These are phyloP conservation scores for Pitangus sulphuratus DNA, from an alignment of 2,797 vertebrate species.

Conservation along the genomic window DNA sequence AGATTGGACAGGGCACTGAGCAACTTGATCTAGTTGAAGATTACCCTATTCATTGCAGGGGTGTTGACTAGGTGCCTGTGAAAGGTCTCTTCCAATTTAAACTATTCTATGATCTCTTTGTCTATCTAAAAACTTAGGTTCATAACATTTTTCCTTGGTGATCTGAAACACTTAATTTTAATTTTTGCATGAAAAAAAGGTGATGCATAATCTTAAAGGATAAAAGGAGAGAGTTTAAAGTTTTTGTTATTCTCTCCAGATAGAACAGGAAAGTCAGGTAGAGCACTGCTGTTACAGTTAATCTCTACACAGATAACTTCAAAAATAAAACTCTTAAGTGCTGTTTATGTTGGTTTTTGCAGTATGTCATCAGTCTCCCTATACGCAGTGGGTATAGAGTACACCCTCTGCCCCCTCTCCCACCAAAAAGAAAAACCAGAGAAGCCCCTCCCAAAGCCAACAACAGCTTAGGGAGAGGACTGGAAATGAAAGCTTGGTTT, in stretches of 20 bases:
- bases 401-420: accelerated
- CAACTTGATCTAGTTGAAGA: neutral
- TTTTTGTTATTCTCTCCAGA: neutral
- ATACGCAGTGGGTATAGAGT: neutral
- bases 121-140: neutral
- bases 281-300: neutral
- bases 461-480: neutral
- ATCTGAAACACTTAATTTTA: neutral
- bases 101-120: neutral
- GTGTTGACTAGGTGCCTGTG: neutral
- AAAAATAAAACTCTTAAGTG: neutral
- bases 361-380: neutral
- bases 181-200: neutral
- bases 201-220: neutral
- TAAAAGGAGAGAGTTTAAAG: neutral
- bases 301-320: neutral
- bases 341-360: neutral
- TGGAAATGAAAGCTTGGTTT: neutral
- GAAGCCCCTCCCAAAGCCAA: accelerated
- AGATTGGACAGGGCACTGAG: neutral
- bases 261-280: neutral
- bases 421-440: neutral
- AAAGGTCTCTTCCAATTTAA: neutral
- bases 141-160: neutral
- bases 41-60: neutral